Evolutionary conservation across 2,888 invertebrate species (phyloP).

Genomic region (Andricus curvator): DNA sequence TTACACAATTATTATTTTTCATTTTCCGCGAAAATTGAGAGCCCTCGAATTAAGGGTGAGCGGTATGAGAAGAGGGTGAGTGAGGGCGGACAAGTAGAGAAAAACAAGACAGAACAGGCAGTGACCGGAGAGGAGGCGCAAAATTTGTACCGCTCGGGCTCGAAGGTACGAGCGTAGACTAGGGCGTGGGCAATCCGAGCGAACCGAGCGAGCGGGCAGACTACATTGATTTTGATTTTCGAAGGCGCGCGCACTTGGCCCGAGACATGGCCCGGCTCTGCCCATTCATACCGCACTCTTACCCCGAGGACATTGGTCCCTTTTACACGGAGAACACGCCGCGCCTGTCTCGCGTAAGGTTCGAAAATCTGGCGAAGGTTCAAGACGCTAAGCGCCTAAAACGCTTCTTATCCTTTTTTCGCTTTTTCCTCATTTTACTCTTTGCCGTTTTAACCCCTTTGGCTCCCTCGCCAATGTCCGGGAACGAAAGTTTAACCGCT

Average conservation of each 20-base stretch:
- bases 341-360: slow-evolving; percentile 24
- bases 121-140: slow-evolving; percentile 38
- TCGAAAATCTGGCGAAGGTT: slow-evolving; percentile 24
- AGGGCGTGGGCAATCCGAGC: slow-evolving; percentile 69
- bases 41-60: not conserved
- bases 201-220: slow-evolving; percentile 56
- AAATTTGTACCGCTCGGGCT: slow-evolving; percentile 35
- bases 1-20: not conserved
- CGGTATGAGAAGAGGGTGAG: slow-evolving; percentile 29
- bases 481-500: too few species aligned
- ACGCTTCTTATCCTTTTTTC: slow-evolving; percentile 30
- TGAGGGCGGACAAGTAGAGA: slow-evolving; percentile 38
- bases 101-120: slow-evolving; percentile 38
- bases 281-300: slow-evolving; percentile 63
- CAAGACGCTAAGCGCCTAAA: slow-evolving; percentile 28
- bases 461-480: not conserved
- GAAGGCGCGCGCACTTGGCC: slow-evolving; percentile 69
- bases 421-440: not conserved
- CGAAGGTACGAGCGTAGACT: slow-evolving; percentile 57
- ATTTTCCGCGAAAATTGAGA: not conserved
- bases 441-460: not conserved
- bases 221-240: slow-evolving; percentile 76
- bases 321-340: slow-evolving; percentile 26
- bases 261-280: slow-evolving; percentile 54
- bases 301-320: slow-evolving; percentile 53